Percentiles rank a stretch among this genome's conserved stretches.
These are phyloP conservation scores for Keiferia lycopersicella DNA, from an alignment of 2,888 invertebrate species.

Conservation along the genomic window DNA sequence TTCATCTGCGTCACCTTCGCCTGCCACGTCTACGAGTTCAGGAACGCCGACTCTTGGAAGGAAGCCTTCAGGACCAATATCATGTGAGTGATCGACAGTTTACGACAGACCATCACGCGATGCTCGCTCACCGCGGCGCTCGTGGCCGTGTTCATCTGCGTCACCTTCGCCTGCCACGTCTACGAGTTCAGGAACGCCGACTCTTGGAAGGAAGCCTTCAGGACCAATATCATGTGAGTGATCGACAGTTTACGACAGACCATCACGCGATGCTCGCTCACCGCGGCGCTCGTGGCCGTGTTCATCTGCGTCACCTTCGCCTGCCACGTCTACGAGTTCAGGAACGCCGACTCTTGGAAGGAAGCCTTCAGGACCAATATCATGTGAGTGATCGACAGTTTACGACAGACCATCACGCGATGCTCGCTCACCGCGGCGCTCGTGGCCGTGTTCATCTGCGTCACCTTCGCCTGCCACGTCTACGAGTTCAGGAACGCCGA, in stretches of 20 bases:
- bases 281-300: slow-evolving; percentile 87
- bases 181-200: no score
- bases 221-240: no score
- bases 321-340: slow-evolving; percentile 92
- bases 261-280: no score
- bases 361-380: slow-evolving; percentile 89
- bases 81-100: no score
- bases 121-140: no score
- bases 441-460: slow-evolving; percentile 88
- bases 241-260: no score
- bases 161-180: no score
- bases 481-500: slow-evolving; percentile 92
- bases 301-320: slow-evolving; percentile 90
- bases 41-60: slow-evolving; percentile 88
- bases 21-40: slow-evolving; percentile 92
- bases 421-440: slow-evolving; percentile 89
- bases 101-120: no score
- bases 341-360: slow-evolving; percentile 88
- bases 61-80: slow-evolving; percentile 89
- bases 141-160: no score
- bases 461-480: slow-evolving; percentile 91
- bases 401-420: no score
- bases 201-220: no score
- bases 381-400: no score
- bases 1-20: slow-evolving; percentile 90